Conservation (phyloP, 2,113 vertebrate genomes). For the Pseudopipra pipra region DNA sequence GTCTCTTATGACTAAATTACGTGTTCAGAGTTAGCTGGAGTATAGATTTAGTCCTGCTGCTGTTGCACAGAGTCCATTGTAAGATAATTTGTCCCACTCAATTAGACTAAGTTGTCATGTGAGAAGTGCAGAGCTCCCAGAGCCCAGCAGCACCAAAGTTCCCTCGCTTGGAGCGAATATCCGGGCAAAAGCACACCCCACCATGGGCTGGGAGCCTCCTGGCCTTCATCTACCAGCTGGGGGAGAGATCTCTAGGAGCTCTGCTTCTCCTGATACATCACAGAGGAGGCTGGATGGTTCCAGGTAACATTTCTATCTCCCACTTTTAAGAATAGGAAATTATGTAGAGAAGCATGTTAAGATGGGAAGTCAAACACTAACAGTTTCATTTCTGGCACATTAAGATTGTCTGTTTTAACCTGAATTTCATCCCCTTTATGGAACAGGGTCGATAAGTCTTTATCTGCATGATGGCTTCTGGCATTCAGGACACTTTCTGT, state of each 20-base stretch:
- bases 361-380: neutral
- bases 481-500: accelerated
- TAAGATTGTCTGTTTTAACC: neutral
- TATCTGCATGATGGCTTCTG: neutral
- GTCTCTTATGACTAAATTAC: constrained; percentile 56
- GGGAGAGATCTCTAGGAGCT: neutral
- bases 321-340: accelerated
- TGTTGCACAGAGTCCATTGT: constrained; percentile 59
- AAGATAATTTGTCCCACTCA: constrained; percentile 71
- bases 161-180: neutral
- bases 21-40: constrained; percentile 37
- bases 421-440: neutral
- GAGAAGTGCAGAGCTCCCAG: constrained; percentile 51
- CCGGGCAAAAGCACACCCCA: neutral
- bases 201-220: accelerated
- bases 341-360: neutral
- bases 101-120: constrained; percentile 67
- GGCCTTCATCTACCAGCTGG: accelerated
- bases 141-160: neutral
- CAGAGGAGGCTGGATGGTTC: neutral
- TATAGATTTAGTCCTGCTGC: constrained; percentile 62
- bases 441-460: neutral
- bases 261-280: accelerated
- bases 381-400: neutral
- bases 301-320: neutral